Conservation (phyloP, 2,888 invertebrate genomes). For the Phymatocera aterrima region DNA sequence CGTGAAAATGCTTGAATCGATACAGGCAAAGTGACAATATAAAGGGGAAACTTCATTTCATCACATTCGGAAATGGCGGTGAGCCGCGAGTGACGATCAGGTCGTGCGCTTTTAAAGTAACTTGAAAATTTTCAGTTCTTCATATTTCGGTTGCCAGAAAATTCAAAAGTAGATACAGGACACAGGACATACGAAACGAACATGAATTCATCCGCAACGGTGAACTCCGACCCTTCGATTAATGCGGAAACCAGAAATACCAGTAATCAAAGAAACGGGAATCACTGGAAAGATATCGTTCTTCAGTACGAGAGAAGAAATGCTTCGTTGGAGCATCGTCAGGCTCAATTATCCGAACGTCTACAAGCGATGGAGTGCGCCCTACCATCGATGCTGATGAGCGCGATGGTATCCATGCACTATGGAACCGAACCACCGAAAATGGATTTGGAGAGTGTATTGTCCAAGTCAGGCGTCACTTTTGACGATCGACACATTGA, state of each 20-base stretch:
- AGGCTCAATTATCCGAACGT: constrained; percentile 24
- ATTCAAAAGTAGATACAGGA: background rate
- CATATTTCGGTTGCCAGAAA: background rate
- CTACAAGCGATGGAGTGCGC: constrained; percentile 30
- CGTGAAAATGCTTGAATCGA: too few species aligned
- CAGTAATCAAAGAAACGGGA: background rate
- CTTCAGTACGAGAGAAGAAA: constrained; percentile 30
- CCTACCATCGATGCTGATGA: constrained; percentile 22
- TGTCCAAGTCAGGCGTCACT: constrained; percentile 16
- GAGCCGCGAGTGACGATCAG: background rate
- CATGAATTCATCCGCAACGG: background rate
- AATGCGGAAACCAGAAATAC: background rate
- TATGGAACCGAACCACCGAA: constrained; percentile 35
- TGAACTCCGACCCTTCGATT: background rate
- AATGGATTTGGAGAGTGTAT: constrained; percentile 26
- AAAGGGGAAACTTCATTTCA: background rate
- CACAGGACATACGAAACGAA: background rate
- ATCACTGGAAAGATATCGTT: constrained; percentile 29
- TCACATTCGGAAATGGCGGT: background rate
- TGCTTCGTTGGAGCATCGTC: constrained; percentile 32
- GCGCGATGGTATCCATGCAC: background rate
- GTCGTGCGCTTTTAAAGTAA: background rate
- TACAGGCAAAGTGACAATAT: background rate
- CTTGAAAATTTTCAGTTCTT: background rate
- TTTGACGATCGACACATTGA: background rate